Evolutionary conservation across 2,113 vertebrate species (phyloP).

Genomic region (Centropus bengalensis): DNA sequence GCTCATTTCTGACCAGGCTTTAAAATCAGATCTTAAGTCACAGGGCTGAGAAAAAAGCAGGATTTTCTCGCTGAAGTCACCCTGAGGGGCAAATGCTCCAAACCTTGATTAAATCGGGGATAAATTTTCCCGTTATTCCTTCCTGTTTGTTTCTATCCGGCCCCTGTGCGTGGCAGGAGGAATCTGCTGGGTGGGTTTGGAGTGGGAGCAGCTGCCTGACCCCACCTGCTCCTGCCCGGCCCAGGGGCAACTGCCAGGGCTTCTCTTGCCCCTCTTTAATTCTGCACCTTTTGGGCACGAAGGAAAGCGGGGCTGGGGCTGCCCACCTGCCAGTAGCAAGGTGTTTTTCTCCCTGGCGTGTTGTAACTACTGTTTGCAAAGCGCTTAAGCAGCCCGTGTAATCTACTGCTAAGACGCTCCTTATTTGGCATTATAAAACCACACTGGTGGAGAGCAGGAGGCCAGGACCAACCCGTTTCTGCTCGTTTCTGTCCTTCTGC

Average conservation of each 20-base stretch:
- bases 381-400: constrained; percentile 58
- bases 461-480: not conserved
- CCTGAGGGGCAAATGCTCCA: not conserved
- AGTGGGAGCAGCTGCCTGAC: not conserved
- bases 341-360: constrained; percentile 10
- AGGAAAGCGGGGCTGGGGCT: not conserved
- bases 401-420: constrained; percentile 48
- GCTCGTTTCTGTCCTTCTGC: not conserved
- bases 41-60: not conserved
- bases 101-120: not conserved
- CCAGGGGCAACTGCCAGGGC: not conserved
- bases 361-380: constrained; percentile 68
- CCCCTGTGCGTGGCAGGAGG: not conserved
- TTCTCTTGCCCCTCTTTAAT: not conserved
- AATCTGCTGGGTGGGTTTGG: not conserved
- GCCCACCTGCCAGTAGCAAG: not conserved
- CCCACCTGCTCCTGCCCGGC: not conserved
- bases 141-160: not conserved
- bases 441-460: not conserved
- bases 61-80: not conserved
- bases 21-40: not conserved
- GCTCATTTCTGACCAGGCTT: not conserved
- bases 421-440: constrained; percentile 44
- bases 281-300: not conserved
- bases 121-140: not conserved